Evolutionary conservation across 2,113 vertebrate genomes (phyloP), one percentile per base, ranked within the genome.

Genomic region (Alaudala cheleensis): DNA sequence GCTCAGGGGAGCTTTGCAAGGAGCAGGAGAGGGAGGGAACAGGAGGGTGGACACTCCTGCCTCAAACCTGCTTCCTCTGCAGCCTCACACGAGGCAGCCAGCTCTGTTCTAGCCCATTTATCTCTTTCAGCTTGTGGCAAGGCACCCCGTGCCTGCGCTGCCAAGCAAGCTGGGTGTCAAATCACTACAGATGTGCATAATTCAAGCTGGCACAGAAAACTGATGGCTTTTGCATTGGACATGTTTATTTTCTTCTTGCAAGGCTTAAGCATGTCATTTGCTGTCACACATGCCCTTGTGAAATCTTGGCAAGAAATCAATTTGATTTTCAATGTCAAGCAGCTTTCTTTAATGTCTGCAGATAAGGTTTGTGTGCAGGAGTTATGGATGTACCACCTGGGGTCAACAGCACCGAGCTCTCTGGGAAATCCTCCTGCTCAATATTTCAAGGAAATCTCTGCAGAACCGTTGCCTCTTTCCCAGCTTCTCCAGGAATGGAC

Each of bases 251-350:
- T 96, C 97, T 97, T 94, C 95, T 97, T 97, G 95, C 94, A 97
- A 96, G 95, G 95, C 96, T 97, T 97, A 98, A 97, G 96, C 96
- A 96, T 81, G 65, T 98, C 96, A 97, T 93, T 97, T 96, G 93
- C 81, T 97, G 97, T 98, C 97, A 97, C 97, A 95, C 73, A 78
- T 95, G 96, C 90, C 96, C 96, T 97, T 97, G 96, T 97, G 96
- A 98, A 97, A 97, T 97, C 97, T 96, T 98, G 97, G 96, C 97
- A 97, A 97, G 97, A 98, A 98, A 98, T 98, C 97, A 98, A 95
- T 98, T 96, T 97, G 94, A 97, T 97, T 96, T 95, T 92, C 96
- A 96, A 42, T 37, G 53, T 97, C 96, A 97, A 96, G 95, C 86
- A 90, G 95, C 86, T 96, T 97, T 84, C 94, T 97, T 96, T 97